Percentiles rank a stretch among this genome's conserved stretches.
These are phyloP conservation scores for Argyrosomus japonicus DNA, from an alignment of 2,113 vertebrate genomes.

Conservation along the genomic window DNA sequence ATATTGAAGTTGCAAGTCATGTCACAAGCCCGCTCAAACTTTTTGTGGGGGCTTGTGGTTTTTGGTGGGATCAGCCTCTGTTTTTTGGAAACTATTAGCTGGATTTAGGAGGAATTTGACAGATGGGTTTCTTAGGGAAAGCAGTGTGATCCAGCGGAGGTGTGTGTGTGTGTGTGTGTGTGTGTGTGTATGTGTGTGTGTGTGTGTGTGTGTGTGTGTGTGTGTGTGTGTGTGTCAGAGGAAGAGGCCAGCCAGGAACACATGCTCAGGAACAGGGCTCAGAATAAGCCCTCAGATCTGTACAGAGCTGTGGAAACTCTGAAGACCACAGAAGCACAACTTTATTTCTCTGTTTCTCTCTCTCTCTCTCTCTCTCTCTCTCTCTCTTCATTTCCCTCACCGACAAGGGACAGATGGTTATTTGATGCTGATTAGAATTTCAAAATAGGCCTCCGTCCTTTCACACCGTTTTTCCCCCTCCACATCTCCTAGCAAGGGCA, in stretches of 20 bases:
- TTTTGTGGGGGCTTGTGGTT: constrained; percentile 44
- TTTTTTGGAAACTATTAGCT: constrained; percentile 76
- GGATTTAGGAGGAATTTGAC: constrained; percentile 72
- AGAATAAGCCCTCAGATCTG: constrained; percentile 54
- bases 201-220: constrained; percentile 38
- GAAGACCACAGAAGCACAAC: constrained; percentile 60
- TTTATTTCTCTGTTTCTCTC: background rate
- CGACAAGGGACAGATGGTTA: constrained; percentile 70
- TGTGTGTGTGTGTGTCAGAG: constrained; percentile 41
- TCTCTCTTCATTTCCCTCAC: constrained; percentile 45
- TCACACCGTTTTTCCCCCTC: constrained; percentile 23
- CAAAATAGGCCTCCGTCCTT: constrained; percentile 69
- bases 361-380: constrained; percentile 34
- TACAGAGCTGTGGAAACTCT: constrained; percentile 59
- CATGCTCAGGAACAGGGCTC: constrained; percentile 58
- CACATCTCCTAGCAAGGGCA: constrained; percentile 54
- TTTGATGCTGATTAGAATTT: constrained; percentile 79
- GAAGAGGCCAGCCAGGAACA: constrained; percentile 57
- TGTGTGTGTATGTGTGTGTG: constrained; percentile 36
- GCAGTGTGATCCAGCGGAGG: constrained; percentile 58
- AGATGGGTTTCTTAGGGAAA: constrained; percentile 68
- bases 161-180: constrained; percentile 38
- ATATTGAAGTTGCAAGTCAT: constrained; percentile 16
- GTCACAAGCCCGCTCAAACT: constrained; percentile 6
- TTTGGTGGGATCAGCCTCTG: constrained; percentile 43